Evolutionary conservation across 2,797 vertebrate species (phyloP).

Genomic region (Zalophus californianus): DNA sequence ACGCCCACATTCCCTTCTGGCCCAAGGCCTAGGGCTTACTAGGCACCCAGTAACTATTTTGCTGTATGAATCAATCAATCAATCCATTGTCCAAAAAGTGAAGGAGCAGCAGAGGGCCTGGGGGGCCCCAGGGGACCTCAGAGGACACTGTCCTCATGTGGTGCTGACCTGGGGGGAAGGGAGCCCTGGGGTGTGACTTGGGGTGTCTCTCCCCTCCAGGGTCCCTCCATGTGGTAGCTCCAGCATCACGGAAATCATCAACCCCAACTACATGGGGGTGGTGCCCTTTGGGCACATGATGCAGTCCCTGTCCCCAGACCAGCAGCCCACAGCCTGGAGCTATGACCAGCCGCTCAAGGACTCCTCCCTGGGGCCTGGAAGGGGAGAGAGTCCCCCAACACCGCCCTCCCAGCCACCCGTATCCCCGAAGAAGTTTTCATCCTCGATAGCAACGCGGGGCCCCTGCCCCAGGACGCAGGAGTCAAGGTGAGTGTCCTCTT

Average conservation of each 20-base stretch:
- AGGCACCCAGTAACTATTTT: background rate
- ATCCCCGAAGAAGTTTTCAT: constrained; percentile 88
- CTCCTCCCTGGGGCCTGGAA: constrained; percentile 74
- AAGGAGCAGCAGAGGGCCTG: background rate
- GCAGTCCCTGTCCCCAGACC: constrained; percentile 87
- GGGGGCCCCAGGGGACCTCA: no score
- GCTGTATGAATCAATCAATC: no score
- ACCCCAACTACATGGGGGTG: constrained; percentile 93
- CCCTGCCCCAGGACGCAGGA: constrained; percentile 86
- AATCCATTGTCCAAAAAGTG: background rate
- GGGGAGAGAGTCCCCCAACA: constrained; percentile 87
- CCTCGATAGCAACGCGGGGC: constrained; percentile 84
- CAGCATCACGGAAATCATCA: constrained; percentile 90
- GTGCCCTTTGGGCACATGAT: constrained; percentile 85
- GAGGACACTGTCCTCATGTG: background rate
- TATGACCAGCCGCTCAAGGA: constrained; percentile 91
- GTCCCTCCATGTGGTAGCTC: constrained; percentile 74
- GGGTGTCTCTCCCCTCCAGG: constrained; percentile 80
- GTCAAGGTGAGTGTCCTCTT: constrained; percentile 87
- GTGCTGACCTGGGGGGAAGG: background rate
- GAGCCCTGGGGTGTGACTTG: background rate
- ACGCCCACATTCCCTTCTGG: background rate
- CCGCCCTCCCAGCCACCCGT: constrained; percentile 86
- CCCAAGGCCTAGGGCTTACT: background rate
- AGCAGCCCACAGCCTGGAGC: constrained; percentile 88